Base-by-base conservation (phyloP, 2,888 invertebrate genomes). In the Pyrochroa serraticornis region DNA sequence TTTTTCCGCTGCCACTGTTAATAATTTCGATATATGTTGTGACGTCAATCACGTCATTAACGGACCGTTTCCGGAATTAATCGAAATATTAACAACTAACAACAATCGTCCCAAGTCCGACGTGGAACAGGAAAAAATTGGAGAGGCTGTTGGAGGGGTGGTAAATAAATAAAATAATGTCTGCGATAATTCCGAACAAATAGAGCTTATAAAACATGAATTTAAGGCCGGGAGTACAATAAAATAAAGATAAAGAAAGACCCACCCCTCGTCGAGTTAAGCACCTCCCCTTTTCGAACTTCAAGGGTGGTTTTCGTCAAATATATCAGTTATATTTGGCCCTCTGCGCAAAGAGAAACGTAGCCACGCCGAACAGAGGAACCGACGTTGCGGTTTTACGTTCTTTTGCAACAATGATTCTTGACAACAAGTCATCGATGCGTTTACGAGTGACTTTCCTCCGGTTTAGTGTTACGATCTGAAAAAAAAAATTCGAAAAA, bases 251-350 rank as follows among this genome's bases (percentile, higher is more conserved):
- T 70, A 67, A 71, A 72, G 66, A 66, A 65, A 62, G 62, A 55
- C 50, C 66, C 60, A 58, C 64, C 65, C 65, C 64, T 62, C 56
- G 55, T 58, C 47, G 60, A 59, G 58, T 59, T 60, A 63, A 58
- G 61, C 61, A 54, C 61, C 61, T 61, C 75, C 76, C 73, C 68
- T 71, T 72, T 70, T 69, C 66, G 67, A 69, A 67, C 67, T 70
- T 70, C 69, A 72, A 72, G 76, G 74, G 74, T 71, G 71, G 73
- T 69, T 68, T 66, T 67, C 66, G 65, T 66, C 69, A 66, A 70
- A 72, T 71, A 69, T 67, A 72, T 71, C 73, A 71, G 72, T 72
- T 51, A 60, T 60, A 62, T 58, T 62, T 64, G 52, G 60, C 60
- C 46, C 62, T 57, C 58, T 64, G 64, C 64, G 64, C 64, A 64